Evolutionary conservation across 2,113 vertebrate species (phyloP), one percentile per base, ranked within the genome.

Genomic region (Seriola dumerili): DNA sequence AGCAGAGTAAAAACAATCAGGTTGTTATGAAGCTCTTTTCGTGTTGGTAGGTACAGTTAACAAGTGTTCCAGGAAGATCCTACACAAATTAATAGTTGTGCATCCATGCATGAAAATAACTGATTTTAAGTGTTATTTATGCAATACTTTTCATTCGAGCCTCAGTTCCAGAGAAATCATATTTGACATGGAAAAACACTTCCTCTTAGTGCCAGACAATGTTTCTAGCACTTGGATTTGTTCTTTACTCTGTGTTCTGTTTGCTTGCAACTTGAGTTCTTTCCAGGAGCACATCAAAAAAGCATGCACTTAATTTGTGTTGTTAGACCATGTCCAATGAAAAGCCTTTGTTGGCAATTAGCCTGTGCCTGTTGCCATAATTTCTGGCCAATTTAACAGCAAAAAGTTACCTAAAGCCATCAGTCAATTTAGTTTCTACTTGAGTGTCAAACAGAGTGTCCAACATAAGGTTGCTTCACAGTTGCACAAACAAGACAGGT

Each of bases 1-100:
- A 81, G 87, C 52, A 40, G 70, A 72, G 82, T 84, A 75, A 87
- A 91, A 89, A 91, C 86, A 90, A 79, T 78, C 71, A 21, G 44
- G 48, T 50, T 88, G 85, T 85, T 84, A 59, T 85, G 70, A 68
- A 85, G 81, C 59, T 8, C 29, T 65, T 29, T 40, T 69, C 0
- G 1, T 77, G 75, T 75, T 62, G 66, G 72, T 76, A 50, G 32
- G 40, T 29, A 14, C 61, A 38, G 42, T 70, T 74, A 25, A 46
- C 52, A 83, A 83, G 42, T 74, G 25, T 70, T 82, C 62, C 44
- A 48, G 58, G 50, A 83, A 88, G 78, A 62, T 1, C 12, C 8
- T 44, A 44, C 72, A 67, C 69, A 71, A 70, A 64, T 75, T 21
- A 64, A 54, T 13, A 0, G 29, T 8, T 3, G 12, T 63, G 16